These are phyloP conservation scores for Parauchenoglanis punctatus DNA, from an alignment of 2,797 vertebrate genomes.

Conservation along the genomic window DNA sequence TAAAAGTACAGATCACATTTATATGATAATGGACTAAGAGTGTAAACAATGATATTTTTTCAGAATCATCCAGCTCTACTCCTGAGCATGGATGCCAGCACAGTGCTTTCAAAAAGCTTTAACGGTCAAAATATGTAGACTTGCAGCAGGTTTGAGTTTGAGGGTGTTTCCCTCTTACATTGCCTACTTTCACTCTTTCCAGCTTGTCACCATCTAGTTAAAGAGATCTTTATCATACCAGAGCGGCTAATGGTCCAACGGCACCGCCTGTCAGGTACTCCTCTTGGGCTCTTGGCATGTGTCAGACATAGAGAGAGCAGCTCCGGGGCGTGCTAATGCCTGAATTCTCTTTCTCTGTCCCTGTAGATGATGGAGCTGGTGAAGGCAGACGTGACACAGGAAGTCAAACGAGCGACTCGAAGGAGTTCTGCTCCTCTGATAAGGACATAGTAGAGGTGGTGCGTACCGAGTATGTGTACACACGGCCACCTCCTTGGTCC, in stretches of 20 bases:
- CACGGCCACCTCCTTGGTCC: constrained; percentile 92
- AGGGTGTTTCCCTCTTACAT: constrained; percentile 73
- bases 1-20: background rate
- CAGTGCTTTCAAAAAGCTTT: constrained; percentile 4
- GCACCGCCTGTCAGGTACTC: constrained; percentile 82
- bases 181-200: constrained; percentile 81
- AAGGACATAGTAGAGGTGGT: constrained; percentile 98
- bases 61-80: background rate
- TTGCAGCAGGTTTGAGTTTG: constrained; percentile 34
- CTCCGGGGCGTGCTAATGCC: constrained; percentile 74
- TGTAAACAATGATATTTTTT: background rate
- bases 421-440: constrained; percentile 94
- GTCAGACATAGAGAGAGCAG: constrained; percentile 69
- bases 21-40: too few species aligned
- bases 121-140: background rate
- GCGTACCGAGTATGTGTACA: constrained; percentile 97
- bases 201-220: constrained; percentile 87
- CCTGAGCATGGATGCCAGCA: background rate
- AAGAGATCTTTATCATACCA: constrained; percentile 89
- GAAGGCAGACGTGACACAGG: constrained; percentile 83
- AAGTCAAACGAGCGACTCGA: constrained; percentile 83
- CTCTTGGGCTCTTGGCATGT: constrained; percentile 68
- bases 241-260: constrained; percentile 80
- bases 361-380: constrained; percentile 84
- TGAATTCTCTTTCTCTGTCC: constrained; percentile 66